A percentile compares a stretch with the other conserved stretches of the same genome.
Conservation (phyloP, 2,888 invertebrate genomes). For the Phoenoteleia sp. region DNA sequence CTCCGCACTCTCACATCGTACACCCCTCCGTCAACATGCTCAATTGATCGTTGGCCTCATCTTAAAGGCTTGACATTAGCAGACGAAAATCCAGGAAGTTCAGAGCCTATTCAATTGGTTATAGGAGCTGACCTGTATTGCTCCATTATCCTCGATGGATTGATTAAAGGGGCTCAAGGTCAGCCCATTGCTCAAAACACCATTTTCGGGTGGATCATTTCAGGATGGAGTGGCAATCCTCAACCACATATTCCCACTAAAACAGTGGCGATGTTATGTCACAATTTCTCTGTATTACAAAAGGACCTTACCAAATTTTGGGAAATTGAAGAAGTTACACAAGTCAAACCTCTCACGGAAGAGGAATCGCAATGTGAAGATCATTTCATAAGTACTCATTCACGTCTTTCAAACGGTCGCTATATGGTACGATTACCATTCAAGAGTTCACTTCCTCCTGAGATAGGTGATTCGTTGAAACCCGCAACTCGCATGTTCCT, state of each 20-base stretch:
- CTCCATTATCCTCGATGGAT: not conserved
- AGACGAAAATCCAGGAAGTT: not conserved
- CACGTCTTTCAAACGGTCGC: too few species aligned
- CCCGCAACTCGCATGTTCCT: too few species aligned
- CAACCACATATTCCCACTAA: not conserved
- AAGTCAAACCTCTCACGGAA: too few species aligned
- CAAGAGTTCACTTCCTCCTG: too few species aligned
- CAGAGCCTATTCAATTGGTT: not conserved
- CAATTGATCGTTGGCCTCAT: not conserved
- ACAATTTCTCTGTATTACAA: not conserved
- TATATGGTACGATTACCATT: too few species aligned
- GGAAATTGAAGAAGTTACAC: too few species aligned
- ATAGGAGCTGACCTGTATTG: conserved; percentile 29
- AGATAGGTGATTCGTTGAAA: too few species aligned
- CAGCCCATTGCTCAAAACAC: conserved; percentile 35
- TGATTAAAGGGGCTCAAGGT: not conserved
- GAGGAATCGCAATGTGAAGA: too few species aligned
- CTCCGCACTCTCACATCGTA: not conserved
- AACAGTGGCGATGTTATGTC: not conserved
- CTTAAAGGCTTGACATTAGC: not conserved
- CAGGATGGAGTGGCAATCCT: not conserved
- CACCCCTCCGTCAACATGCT: not conserved
- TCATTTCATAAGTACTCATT: too few species aligned
- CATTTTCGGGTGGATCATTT: conserved; percentile 34
- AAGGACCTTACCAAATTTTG: not conserved